These are phyloP conservation scores for Limosa lapponica DNA, from an alignment of 2,797 vertebrate species.

Conservation along the genomic window DNA sequence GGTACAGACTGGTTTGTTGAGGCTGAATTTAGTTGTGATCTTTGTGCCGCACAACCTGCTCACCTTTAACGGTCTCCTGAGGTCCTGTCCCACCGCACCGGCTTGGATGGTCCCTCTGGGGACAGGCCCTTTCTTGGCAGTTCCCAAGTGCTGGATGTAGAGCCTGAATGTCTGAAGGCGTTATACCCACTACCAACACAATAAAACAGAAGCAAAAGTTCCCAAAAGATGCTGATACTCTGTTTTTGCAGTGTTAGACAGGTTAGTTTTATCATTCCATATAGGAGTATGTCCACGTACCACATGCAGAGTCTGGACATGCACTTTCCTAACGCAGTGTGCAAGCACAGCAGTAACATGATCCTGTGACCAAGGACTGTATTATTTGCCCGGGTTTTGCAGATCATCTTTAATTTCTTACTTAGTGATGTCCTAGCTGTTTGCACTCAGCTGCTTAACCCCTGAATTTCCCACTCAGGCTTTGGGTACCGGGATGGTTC, in stretches of 20 bases:
- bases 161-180: not conserved
- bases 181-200: not conserved
- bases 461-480: not conserved
- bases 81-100: not conserved
- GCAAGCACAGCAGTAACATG: not conserved
- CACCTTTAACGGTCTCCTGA: not conserved
- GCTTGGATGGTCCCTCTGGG: not conserved
- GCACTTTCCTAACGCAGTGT: not conserved
- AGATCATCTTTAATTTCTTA: not conserved
- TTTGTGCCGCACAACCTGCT: not conserved
- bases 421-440: not conserved
- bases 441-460: not conserved
- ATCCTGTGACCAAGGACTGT: not conserved
- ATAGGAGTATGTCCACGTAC: not conserved
- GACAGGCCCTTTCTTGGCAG: not conserved
- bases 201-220: not conserved
- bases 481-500: not conserved
- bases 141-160: not conserved
- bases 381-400: not conserved
- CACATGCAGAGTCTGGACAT: not conserved
- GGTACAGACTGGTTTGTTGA: accelerated
- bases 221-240: not conserved
- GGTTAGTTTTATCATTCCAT: not conserved
- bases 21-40: not conserved
- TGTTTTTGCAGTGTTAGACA: not conserved